Evolutionary conservation across 2,797 vertebrate genomes (phyloP).

Genomic region (Hydrophis major): DNA sequence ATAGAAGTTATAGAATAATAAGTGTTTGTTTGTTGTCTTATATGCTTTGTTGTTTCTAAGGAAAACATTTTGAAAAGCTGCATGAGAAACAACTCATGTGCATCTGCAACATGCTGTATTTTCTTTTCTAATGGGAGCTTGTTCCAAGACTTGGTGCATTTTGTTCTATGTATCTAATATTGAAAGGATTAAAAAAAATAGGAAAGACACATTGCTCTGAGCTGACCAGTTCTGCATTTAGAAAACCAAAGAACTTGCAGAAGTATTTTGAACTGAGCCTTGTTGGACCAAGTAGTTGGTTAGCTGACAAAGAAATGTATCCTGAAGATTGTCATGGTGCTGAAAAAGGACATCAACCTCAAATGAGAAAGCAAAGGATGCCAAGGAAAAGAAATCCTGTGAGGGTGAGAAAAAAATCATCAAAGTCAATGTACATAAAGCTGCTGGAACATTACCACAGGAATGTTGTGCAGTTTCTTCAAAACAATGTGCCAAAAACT

Average conservation of each 20-base stretch:
- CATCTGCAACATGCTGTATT: background rate
- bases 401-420: background rate
- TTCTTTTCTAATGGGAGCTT: background rate
- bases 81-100: background rate
- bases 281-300: background rate
- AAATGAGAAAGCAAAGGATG: background rate
- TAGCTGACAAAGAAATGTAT: background rate
- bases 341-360: background rate
- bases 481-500: background rate
- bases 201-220: background rate
- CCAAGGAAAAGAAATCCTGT: background rate
- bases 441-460: conserved; percentile 1
- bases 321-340: background rate
- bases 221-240: background rate
- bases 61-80: background rate
- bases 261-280: background rate
- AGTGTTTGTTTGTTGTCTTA: background rate
- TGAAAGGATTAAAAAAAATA: background rate
- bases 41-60: background rate
- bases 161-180: background rate
- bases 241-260: background rate
- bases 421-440: conserved; percentile 10
- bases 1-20: background rate
- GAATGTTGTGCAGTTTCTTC: conserved; percentile 4
- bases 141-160: background rate